Evolutionary conservation across 2,888 invertebrate genomes (phyloP), one percentile per base, ranked within the genome.

Genomic region (Pheosia gnoma): DNA sequence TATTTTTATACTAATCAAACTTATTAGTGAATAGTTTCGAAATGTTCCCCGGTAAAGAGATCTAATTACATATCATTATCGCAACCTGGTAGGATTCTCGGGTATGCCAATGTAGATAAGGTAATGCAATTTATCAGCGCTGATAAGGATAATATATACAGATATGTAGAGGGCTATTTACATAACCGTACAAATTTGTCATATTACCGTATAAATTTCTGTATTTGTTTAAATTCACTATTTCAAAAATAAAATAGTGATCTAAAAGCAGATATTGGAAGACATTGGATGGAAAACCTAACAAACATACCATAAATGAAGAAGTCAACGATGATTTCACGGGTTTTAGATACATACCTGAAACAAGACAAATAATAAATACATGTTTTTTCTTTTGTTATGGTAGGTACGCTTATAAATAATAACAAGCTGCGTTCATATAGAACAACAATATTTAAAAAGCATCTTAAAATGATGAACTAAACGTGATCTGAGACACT

Each of bases 331-430:
- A 8, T 9, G 8, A 43, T 9, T 4, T 9, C 43, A 25, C 13
- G 6, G n/a, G 3, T 37, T 3, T 37, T 3, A 37, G 41, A 39
- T 77, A 84, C 85, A 64, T 85, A 85, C 85, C 85, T 84, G 83
- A 45, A 85, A 84, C 79, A 82, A 81, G 63, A 57, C 25, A 25
- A 25, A 25, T 25, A 68, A 62, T 47, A 41, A 60, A 57, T 49
- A n/a, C 13, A 4, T 49, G 1, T 4, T 49, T 49, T 25, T 25
- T 7, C 25, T 25, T 13, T 13, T 6, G 9, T 9, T 6, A 13
- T 49, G 13, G 39, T 39, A 25, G 25, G 25, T 25, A 25, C 25
- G 39, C 7, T 39, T 39, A 39, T 6, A 45, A 45, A 36, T 8
- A 52, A 52, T 9, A 37, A 53, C 11, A 2, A 37, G 37, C 37